Percentiles rank a stretch among this genome's conserved stretches.
phyloP scores from a whole-genome alignment of 1,140 invertebrate species.

The Sycophaga agraensis region DNA sequence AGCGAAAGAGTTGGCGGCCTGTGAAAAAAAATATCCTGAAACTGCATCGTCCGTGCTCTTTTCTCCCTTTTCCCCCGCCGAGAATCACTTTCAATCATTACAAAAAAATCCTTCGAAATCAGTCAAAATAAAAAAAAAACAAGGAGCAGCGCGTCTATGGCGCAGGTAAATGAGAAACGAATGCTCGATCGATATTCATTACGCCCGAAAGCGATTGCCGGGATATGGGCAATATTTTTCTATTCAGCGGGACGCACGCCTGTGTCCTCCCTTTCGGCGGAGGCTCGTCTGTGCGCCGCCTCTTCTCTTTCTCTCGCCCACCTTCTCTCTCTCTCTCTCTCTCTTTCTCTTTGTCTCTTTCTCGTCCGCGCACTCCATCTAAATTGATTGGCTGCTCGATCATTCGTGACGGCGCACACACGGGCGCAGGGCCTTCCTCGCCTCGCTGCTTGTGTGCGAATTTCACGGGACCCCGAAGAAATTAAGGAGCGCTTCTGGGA shows the following conservation, averaged over 20 bases:
- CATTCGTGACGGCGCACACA: constrained; percentile 15
- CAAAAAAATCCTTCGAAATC: no score
- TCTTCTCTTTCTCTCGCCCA: neutral
- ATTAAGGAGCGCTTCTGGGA: constrained; percentile 8
- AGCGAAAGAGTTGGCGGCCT: no score
- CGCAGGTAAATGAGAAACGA: neutral
- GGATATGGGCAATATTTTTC: constrained; percentile 13
- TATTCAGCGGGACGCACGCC: neutral
- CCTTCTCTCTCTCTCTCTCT: neutral
- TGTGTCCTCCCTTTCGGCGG: constrained; percentile 6
- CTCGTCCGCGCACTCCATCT: constrained; percentile 8
- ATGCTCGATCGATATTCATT: constrained; percentile 13
- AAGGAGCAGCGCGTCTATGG: no score
- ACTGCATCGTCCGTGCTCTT: no score
- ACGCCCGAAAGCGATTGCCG: neutral
- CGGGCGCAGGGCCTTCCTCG: neutral
- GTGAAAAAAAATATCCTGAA: no score
- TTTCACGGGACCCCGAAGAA: constrained; percentile 10
- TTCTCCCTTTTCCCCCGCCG: no score
- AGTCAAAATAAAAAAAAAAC: no score
- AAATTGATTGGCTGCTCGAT: constrained; percentile 29
- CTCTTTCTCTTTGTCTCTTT: neutral
- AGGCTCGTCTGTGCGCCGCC: neutral
- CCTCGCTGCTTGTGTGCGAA: no score
- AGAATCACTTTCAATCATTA: no score